Evolutionary conservation across 2,888 invertebrate genomes (phyloP).

Genomic region (Nipponacmea schrenckii): DNA sequence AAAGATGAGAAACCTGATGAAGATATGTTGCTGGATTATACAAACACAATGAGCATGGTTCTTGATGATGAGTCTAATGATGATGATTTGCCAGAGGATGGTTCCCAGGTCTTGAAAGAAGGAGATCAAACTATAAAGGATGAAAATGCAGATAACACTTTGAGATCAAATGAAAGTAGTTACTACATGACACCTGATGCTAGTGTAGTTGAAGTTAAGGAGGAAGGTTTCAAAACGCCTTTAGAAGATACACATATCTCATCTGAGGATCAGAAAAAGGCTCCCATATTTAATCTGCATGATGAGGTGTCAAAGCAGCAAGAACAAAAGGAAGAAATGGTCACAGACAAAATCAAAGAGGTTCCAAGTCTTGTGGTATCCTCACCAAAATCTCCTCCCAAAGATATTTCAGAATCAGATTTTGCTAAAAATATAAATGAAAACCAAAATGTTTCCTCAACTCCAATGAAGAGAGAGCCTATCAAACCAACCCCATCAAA

Average conservation of each 20-base stretch:
- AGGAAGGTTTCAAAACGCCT: conserved; percentile 3
- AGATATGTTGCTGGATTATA: conserved; percentile 53
- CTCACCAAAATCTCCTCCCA: neutral
- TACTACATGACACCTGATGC: conserved; percentile 50
- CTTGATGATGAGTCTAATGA: conserved; percentile 43
- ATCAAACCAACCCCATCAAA: neutral
- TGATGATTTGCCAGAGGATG: neutral
- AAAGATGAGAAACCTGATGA: conserved; percentile 49
- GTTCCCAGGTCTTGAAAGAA: conserved; percentile 33
- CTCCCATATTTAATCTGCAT: neutral
- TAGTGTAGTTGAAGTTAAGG: conserved; percentile 35
- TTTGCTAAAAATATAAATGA: neutral
- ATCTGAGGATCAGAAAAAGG: neutral
- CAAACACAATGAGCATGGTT: conserved; percentile 49
- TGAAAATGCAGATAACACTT: conserved; percentile 26
- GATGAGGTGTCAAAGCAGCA: neutral
- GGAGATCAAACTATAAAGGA: conserved; percentile 35
- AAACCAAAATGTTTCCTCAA: neutral
- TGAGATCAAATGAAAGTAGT: conserved; percentile 37
- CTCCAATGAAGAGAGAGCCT: neutral
- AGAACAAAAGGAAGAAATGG: neutral
- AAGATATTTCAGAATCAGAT: neutral
- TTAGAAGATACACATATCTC: neutral
- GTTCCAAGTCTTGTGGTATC: conserved; percentile 6
- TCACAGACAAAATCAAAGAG: neutral